Evolutionary conservation across 2,888 invertebrate genomes (phyloP).

Genomic region (Monopis laevigella): DNA sequence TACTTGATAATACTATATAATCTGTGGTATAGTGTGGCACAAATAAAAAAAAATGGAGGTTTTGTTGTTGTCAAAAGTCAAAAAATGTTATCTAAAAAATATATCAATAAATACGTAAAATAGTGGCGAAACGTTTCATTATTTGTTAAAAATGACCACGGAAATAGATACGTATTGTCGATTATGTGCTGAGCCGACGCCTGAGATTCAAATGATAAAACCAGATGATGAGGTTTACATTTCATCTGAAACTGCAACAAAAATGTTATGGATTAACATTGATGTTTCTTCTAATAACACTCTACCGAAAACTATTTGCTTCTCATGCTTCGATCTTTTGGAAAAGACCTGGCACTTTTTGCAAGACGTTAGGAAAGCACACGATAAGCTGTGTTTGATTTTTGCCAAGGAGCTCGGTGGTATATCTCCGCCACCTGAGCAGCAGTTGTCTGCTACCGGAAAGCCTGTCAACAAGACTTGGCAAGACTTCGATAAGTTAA

Average conservation of each 20-base stretch:
- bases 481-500: conserved; percentile 38
- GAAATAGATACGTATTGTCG: conserved; percentile 43
- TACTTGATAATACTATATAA: no score
- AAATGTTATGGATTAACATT: conserved; percentile 55
- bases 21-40: no score
- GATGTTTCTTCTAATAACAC: conserved; percentile 32
- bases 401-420: conserved; percentile 26
- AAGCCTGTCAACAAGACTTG: conserved; percentile 45
- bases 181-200: conserved; percentile 51
- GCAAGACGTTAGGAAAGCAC: conserved; percentile 43
- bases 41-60: no score
- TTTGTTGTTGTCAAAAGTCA: no score
- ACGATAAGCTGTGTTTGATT: conserved; percentile 37
- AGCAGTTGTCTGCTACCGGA: conserved; percentile 20
- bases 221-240: conserved; percentile 43
- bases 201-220: conserved; percentile 36
- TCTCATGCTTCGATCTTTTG: conserved; percentile 49
- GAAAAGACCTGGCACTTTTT: conserved; percentile 53
- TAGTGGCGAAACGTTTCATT: no score
- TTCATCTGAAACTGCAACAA: conserved; percentile 39
- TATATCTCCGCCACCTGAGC: conserved; percentile 13
- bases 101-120: neutral
- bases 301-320: conserved; percentile 50
- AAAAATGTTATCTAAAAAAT: neutral
- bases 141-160: conserved; percentile 41